A percentile compares a stretch with the other conserved stretches of the same genome.
Conservation (phyloP, 2,797 vertebrate genomes). For the Sebastes diaconus region DNA sequence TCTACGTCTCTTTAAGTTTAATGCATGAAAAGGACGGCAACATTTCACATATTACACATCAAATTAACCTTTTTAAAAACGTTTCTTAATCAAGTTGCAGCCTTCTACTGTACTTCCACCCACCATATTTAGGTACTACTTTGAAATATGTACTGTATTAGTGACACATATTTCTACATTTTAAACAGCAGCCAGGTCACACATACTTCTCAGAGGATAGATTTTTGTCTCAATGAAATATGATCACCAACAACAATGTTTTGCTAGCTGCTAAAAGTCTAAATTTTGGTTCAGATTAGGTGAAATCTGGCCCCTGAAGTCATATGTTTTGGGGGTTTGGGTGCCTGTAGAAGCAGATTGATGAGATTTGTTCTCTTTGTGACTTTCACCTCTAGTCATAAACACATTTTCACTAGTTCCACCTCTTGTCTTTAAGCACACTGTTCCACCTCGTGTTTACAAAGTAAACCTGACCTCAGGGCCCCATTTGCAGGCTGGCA, state of each 20-base stretch:
- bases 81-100: not conserved
- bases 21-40: not conserved
- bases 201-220: not conserved
- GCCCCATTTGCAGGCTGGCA: not conserved
- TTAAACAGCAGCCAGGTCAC: not conserved
- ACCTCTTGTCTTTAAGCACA: not conserved
- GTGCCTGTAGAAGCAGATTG: no score
- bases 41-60: not conserved
- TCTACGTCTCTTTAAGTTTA: not conserved
- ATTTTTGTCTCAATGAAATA: not conserved
- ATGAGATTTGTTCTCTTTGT: not conserved
- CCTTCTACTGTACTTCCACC: not conserved
- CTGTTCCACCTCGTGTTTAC: slow-evolving; percentile 29
- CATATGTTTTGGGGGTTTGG: not conserved
- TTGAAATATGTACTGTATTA: not conserved
- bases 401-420: not conserved
- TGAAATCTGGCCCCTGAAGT: not conserved
- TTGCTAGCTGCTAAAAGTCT: not conserved
- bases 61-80: not conserved
- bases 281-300: not conserved
- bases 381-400: not conserved
- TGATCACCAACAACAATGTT: not conserved
- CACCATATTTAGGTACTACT: not conserved
- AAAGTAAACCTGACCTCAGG: slow-evolving; percentile 48
- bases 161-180: not conserved